A percentile compares a stretch with the other conserved stretches of the same genome.
phyloP scores from a whole-genome alignment of 23 tunicate species.

The Clavelina lepadiformis region DNA sequence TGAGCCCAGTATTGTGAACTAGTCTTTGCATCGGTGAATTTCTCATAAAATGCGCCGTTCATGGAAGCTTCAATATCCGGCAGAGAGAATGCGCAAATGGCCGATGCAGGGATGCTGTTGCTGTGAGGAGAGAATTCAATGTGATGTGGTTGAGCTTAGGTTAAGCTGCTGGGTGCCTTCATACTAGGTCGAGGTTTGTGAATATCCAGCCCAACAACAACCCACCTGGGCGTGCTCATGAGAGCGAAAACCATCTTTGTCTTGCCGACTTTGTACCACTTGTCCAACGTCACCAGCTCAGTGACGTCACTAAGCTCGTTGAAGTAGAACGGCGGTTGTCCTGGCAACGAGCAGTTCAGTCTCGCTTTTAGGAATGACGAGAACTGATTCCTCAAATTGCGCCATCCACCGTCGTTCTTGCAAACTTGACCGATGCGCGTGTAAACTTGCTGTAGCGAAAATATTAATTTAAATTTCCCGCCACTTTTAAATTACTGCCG shows the following conservation, averaged over 20 bases:
- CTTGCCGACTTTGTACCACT: slow-evolving; percentile 5
- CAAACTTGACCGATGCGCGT: slow-evolving; percentile 66
- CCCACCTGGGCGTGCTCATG: slow-evolving; percentile 77
- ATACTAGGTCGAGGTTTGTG: too few relatives aligned
- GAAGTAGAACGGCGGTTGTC: slow-evolving; percentile 74
- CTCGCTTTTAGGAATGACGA: slow-evolving; percentile 64
- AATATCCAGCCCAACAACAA: too few relatives aligned
- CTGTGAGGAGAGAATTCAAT: too few relatives aligned
- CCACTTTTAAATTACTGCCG: too few relatives aligned
- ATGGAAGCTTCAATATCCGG: slow-evolving; percentile 56
- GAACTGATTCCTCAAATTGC: slow-evolving; percentile 44
- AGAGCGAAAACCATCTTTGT: slow-evolving; percentile 41
- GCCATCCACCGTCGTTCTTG: slow-evolving; percentile 64
- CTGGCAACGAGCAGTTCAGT: slow-evolving; percentile 78
- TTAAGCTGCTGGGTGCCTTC: too few relatives aligned
- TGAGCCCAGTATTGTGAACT: slow-evolving; percentile 32
- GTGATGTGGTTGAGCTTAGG: too few relatives aligned
- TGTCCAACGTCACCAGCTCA: slow-evolving; percentile 30
- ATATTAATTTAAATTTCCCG: too few relatives aligned
- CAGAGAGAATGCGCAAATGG: slow-evolving; percentile 57
- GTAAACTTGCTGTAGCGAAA: slow-evolving; percentile 47
- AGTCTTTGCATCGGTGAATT: not conserved
- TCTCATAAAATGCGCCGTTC: slow-evolving; percentile 34
- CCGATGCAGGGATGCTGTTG: slow-evolving; percentile 72
- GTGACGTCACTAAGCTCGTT: slow-evolving; percentile 62